Evolutionary conservation across 2,888 invertebrate species (phyloP), one percentile per base, ranked within the genome.

Genomic region (Tenthredo amoena): DNA sequence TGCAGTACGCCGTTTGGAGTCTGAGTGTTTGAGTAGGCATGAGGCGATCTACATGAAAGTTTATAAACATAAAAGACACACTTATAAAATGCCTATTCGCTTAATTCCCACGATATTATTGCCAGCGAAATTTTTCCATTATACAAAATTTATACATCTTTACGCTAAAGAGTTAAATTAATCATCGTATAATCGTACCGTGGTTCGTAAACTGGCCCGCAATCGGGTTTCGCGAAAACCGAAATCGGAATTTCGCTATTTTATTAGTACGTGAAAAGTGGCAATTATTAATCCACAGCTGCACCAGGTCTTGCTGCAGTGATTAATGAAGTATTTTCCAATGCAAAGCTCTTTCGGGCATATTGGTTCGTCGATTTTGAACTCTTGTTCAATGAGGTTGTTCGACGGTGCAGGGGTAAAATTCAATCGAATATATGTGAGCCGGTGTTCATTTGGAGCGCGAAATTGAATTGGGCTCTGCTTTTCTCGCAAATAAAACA

Each of bases 281-380:
- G 34, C 68, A 68, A 68, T 68, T 68, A 34, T 12, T 15, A 18
- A 68, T 68, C 12, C 26, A 2, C 62, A 26, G 26, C 21, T 5
- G 12, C 34, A 10, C 15, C 0, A 34, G 34, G 68, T 18, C 4
- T 34, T 6, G 31, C 68, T 15, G 68, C 34, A 37, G 18, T 7
- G 37, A 71, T 71, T 71, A 43, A 43, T 74, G 74, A 74, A 26
- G 18, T 43, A 74, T 74, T 26, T 74, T 74, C 5, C 21, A 74
- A 74, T 43, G 40, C 74, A 40, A 43, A 74, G 43, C 40, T 6
- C 37, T 43, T 74, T 43, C 9, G 26, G 4, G 12, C 21, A 26
- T 74, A 12, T 7, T 74, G 15, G n/a, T 21, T 18, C 5, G 21
- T n/a, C 9, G 40, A 21, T 40, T 74, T 74, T 74, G 4, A 40